Percentiles rank a stretch among this genome's conserved stretches.
These are phyloP conservation scores for Ailuropoda melanoleuca DNA, from an alignment of 2,113 vertebrate genomes.

Conservation along the genomic window DNA sequence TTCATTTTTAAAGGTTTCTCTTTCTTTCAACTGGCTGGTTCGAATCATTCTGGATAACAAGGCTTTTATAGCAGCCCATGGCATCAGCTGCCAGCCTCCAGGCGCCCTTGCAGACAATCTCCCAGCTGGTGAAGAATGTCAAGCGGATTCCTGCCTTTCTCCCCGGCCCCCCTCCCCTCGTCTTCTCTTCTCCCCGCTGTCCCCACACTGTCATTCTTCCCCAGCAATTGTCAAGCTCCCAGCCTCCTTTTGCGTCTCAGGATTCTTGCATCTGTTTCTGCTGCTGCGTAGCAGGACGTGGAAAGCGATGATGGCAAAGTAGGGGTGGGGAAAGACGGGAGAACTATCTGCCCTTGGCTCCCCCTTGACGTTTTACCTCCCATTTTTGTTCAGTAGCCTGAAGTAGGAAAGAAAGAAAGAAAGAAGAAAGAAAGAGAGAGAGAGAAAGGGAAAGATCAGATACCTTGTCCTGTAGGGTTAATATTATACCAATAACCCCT, in stretches of 20 bases:
- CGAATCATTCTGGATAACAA: neutral
- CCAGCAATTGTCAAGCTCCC: neutral
- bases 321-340: neutral
- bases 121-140: accelerated
- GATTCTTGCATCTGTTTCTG: neutral
- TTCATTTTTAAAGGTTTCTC: neutral
- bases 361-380: neutral
- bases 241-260: neutral
- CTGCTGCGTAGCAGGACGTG: neutral
- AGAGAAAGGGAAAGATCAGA: neutral
- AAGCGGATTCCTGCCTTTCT: neutral
- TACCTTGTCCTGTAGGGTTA: neutral
- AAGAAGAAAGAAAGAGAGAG: neutral
- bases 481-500: neutral
- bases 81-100: neutral
- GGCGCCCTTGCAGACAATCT: neutral
- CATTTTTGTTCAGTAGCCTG: neutral
- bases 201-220: neutral
- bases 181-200: neutral
- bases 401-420: neutral
- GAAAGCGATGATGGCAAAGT: neutral
- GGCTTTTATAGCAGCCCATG: neutral
- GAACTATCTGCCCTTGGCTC: neutral
- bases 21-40: neutral
- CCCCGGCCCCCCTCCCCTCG: neutral